Evolutionary conservation across 2,888 invertebrate species (phyloP).

Genomic region (Noctua fimbriata): DNA sequence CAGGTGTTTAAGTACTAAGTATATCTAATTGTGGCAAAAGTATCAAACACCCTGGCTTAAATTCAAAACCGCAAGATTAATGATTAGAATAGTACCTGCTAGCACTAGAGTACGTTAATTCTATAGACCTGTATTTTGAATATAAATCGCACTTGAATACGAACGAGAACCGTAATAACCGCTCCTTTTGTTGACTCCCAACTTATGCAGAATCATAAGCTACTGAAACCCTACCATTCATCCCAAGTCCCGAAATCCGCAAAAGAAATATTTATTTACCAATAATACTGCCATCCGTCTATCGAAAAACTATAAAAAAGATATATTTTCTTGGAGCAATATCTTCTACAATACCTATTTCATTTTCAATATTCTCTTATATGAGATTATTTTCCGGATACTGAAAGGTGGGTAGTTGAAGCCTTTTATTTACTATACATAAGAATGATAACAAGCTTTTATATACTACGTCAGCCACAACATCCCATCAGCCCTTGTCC

Average conservation of each 20-base stretch:
- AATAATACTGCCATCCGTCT: constrained; percentile 53
- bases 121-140: constrained; percentile 31
- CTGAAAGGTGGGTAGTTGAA: constrained; percentile 28
- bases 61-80: not conserved
- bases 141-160: constrained; percentile 54
- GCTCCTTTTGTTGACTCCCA: constrained; percentile 36
- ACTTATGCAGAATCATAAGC: constrained; percentile 56
- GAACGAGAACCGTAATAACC: constrained; percentile 40
- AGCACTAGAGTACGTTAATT: not conserved
- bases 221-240: constrained; percentile 35
- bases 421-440: constrained; percentile 50
- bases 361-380: constrained; percentile 62
- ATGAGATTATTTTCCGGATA: constrained; percentile 53
- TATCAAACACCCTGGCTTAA: not conserved
- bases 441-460: constrained; percentile 55
- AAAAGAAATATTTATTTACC: constrained; percentile 61
- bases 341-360: constrained; percentile 62
- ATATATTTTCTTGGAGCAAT: constrained; percentile 55
- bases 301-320: constrained; percentile 65
- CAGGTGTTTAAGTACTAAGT: not conserved
- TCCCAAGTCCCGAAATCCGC: constrained; percentile 32
- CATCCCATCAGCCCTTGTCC: constrained; percentile 59
- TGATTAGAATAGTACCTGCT: constrained; percentile 9
- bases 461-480: constrained; percentile 57
- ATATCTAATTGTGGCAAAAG: not conserved